phyloP scores from a whole-genome alignment of 2,888 invertebrate genomes.

The Andrena minutula region DNA sequence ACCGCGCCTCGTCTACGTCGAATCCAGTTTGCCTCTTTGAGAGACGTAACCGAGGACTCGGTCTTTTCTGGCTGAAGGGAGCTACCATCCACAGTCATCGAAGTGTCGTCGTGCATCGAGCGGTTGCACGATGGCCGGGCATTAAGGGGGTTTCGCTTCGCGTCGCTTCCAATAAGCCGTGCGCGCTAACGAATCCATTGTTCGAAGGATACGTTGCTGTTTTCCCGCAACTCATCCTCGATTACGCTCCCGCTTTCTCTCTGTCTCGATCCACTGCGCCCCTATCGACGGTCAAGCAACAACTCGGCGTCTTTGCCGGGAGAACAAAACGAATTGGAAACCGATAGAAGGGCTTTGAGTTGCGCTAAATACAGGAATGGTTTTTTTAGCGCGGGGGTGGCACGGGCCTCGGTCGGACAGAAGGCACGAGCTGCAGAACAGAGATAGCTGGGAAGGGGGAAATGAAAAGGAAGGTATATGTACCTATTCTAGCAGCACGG shows the following conservation, averaged over 20 bases:
- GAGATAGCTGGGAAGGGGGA: slow-evolving; percentile 12
- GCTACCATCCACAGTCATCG: slow-evolving; percentile 35
- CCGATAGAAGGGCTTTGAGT: slow-evolving; percentile 34
- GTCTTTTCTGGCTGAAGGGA: slow-evolving; percentile 9
- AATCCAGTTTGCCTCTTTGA: slow-evolving; percentile 25
- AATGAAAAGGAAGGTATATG: slow-evolving; percentile 39
- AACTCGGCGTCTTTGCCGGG: slow-evolving; percentile 22
- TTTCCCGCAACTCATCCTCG: slow-evolving; percentile 65
- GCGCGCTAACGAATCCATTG: slow-evolving; percentile 77
- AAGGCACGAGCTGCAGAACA: slow-evolving; percentile 18
- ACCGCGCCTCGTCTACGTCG: not conserved
- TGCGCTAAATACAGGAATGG: slow-evolving; percentile 33
- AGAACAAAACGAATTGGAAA: slow-evolving; percentile 39
- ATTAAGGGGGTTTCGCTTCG: slow-evolving; percentile 73
- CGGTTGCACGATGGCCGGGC: slow-evolving; percentile 75
- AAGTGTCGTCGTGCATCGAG: slow-evolving; percentile 63
- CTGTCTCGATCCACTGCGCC: not conserved
- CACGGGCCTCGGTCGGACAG: not conserved
- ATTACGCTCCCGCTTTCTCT: slow-evolving; percentile 44
- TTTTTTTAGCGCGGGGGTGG: slow-evolving; percentile 14
- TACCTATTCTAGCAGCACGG: slow-evolving; percentile 29
- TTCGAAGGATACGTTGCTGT: slow-evolving; percentile 66
- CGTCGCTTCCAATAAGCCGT: slow-evolving; percentile 68
- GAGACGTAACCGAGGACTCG: not conserved
- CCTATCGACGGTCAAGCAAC: not conserved